Conservation (phyloP, 2,113 vertebrate genomes). For the Menidia beryllina region DNA sequence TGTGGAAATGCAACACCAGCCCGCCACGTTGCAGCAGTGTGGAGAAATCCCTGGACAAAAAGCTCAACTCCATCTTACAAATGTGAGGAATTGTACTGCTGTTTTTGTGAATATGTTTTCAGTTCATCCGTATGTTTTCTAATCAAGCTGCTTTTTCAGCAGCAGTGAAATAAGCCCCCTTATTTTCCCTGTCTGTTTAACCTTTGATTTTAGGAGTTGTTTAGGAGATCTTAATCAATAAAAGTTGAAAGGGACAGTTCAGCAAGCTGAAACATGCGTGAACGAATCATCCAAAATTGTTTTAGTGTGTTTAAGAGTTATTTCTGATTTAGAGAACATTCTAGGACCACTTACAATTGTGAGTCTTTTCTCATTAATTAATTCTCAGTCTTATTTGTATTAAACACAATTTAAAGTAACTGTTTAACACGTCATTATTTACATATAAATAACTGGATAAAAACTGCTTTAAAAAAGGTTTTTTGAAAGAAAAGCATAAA, state of each 20-base stretch:
- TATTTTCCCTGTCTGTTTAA: slow-evolving; percentile 1
- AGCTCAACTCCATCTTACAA: not conserved
- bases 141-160: not conserved
- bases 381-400: slow-evolving; percentile 9
- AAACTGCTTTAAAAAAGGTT: not conserved
- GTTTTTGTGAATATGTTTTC: not conserved
- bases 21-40: not conserved
- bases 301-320: not conserved
- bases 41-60: slow-evolving; percentile 1
- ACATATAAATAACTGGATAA: not conserved
- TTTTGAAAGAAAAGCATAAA: slow-evolving; percentile 11
- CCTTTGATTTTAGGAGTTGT: slow-evolving; percentile 2
- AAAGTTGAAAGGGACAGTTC: not conserved
- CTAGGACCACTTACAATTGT: not conserved
- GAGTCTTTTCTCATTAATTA: not conserved
- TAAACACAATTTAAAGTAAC: not conserved
- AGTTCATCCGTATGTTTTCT: too few species aligned
- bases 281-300: not conserved
- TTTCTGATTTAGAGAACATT: not conserved
- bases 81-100: not conserved
- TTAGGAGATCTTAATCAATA: not conserved
- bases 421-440: not conserved
- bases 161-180: not conserved
- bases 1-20: not conserved
- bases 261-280: not conserved